Evolutionary conservation across 2,113 vertebrate genomes (phyloP), one percentile per base, ranked within the genome.

Genomic region (Tenrec ecaudatus): DNA sequence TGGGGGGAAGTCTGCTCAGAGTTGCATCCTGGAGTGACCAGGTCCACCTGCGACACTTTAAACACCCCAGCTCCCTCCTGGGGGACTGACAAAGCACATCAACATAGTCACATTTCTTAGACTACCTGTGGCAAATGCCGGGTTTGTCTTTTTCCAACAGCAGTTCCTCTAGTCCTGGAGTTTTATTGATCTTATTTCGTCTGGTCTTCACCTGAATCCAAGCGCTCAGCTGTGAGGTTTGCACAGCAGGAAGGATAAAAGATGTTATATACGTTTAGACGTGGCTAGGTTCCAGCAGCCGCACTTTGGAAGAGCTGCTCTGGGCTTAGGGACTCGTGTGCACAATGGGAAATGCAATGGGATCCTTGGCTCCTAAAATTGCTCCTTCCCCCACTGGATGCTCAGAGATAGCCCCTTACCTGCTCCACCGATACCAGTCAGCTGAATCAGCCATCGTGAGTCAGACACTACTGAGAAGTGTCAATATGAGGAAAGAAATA

Each of bases 361-460:
- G 47, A 53, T 53, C 47, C 47, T 19, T 19, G 68, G n/a, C 68
- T 57, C 80, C 40, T 40, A 3, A 40, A 40, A 40, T 40, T 3
- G 40, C 40, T n/a, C n/a, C 31, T 86, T 0, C 14, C 2, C 31
- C 47, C 3, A 57, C 40, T 57, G 6, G 53, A 29, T 3, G 12
- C 6, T 25, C 8, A 6, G 11, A n/a, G 1, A 22, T 38, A 15
- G 11, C 7, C 4, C 31, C 38, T n/a, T 58, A 6, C 36, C 12
- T 9, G 17, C 11, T 33, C n/a, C 60, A 22, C n/a, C 27, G 23
- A 14, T 33, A 82, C 23, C 31, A 23, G 6, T 71, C n/a, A 29
- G 7, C 4, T 17, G 29, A 10, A 40, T 38, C 1, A 40, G 27
- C 20, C 19, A 76, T 11, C 0, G 16, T 0, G 1, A 27, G 29